These are phyloP conservation scores for Lepidostoma basale DNA, from an alignment of 1,140 invertebrate genomes.

Conservation along the genomic window DNA sequence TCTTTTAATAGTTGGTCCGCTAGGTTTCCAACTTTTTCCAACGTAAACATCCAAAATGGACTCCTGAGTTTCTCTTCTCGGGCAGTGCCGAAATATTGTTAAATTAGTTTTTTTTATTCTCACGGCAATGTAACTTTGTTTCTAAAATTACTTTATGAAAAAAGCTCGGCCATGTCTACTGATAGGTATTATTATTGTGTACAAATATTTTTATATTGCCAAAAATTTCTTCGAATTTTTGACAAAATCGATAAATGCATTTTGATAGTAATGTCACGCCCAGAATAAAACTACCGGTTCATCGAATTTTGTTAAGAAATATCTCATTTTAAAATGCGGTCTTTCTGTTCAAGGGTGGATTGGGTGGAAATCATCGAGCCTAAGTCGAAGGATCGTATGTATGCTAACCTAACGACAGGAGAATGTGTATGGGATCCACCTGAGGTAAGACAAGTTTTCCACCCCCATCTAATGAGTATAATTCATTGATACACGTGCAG, in stretches of 20 bases:
- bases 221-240: constrained; percentile 4
- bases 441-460: constrained; percentile 57
- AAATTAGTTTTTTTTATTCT: constrained; percentile 16
- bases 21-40: background rate
- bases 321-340: background rate
- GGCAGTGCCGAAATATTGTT: constrained; percentile 18
- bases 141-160: background rate
- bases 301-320: constrained; percentile 1
- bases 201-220: background rate
- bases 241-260: constrained; percentile 41
- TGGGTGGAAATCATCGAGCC: constrained; percentile 99
- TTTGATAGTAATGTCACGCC: constrained; percentile 37
- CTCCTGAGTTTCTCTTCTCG: constrained; percentile 19
- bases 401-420: constrained; percentile 96
- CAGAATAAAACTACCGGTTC: constrained; percentile 28
- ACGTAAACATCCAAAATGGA: constrained; percentile 42
- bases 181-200: constrained; percentile 26
- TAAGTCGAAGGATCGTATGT: constrained; percentile 97
- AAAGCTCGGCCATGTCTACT: constrained; percentile 28
- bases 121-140: constrained; percentile 31
- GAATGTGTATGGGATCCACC: constrained; percentile 98
- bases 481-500: background rate
- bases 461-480: background rate
- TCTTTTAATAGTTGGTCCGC: no score
- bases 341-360: constrained; percentile 75